Percentiles rank a stretch among this genome's conserved stretches.
Evolutionary conservation across 2,113 vertebrate species (phyloP).

Genomic region (Macquaria ambigua): DNA sequence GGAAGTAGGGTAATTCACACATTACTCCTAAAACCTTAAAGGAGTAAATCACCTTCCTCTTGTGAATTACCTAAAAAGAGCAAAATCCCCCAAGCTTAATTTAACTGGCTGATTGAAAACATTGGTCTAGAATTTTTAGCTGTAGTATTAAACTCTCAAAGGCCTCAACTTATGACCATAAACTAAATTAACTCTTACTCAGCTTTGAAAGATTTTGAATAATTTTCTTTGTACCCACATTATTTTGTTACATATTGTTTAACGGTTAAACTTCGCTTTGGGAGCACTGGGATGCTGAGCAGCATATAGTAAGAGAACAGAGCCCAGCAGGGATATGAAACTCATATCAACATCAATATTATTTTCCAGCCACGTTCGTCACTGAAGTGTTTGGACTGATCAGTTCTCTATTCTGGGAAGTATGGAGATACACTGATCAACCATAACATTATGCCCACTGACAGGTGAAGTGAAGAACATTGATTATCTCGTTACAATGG

Average conservation of each 20-base stretch:
- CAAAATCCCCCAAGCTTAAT: neutral
- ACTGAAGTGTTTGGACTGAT: neutral
- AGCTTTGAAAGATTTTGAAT: neutral
- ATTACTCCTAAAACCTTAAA: neutral
- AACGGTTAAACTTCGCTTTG: neutral
- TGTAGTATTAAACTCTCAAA: neutral
- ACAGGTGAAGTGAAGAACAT: no score
- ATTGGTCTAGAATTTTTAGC: neutral
- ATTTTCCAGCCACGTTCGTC: neutral
- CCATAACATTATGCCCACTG: no score
- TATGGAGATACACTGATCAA: no score
- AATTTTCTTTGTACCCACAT: neutral
- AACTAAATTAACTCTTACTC: neutral
- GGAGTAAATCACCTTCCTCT: neutral
- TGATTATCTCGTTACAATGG: no score
- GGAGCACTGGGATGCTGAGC: neutral
- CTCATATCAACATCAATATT: neutral
- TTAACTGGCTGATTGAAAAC: neutral
- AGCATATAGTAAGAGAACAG: neutral
- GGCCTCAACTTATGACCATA: neutral
- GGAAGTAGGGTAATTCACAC: constrained; percentile 16
- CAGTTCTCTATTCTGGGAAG: no score
- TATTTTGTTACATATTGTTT: neutral
- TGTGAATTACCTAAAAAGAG: neutral
- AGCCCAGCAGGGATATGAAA: neutral